A percentile compares a stretch with the other conserved stretches of the same genome.
phyloP scores from a whole-genome alignment of 1,140 invertebrate species.

The Papilio glaucus region DNA sequence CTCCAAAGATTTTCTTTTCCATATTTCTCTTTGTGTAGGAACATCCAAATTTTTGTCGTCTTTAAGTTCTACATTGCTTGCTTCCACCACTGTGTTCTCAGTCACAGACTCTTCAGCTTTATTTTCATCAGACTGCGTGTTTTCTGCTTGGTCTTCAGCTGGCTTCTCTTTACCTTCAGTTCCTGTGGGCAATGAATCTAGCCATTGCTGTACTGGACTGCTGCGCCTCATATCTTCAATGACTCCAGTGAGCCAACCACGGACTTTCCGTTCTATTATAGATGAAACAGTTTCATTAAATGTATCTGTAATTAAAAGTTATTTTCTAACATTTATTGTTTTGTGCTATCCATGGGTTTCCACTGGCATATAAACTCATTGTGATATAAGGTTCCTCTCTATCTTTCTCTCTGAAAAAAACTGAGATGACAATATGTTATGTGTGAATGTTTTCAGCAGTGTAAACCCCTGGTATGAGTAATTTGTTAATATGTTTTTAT shows the following conservation, averaged over 20 bases:
- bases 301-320: slow-evolving; percentile 60
- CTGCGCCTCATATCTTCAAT: slow-evolving; percentile 81
- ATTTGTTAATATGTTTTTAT: too few species aligned
- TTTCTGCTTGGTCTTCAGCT: slow-evolving; percentile 43
- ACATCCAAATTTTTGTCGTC: slow-evolving; percentile 69
- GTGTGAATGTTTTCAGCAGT: too few species aligned
- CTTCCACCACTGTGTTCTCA: slow-evolving; percentile 40
- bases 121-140: slow-evolving; percentile 60
- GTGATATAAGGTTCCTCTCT: too few species aligned
- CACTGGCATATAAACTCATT: too few species aligned
- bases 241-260: slow-evolving; percentile 77
- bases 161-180: slow-evolving; percentile 48
- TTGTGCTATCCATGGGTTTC: too few species aligned
- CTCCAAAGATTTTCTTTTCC: slow-evolving; percentile 76
- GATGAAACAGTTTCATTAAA: slow-evolving; percentile 77
- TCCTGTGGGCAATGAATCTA: slow-evolving; percentile 76
- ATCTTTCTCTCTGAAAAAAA: too few species aligned
- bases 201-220: slow-evolving; percentile 81
- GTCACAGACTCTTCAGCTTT: slow-evolving; percentile 66
- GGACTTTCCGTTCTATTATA: slow-evolving; percentile 76
- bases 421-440: too few species aligned
- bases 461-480: too few species aligned
- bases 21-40: slow-evolving; percentile 62
- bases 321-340: neutral
- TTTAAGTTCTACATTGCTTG: slow-evolving; percentile 51